A percentile compares a stretch with the other conserved stretches of the same genome.
These are phyloP conservation scores for Steinernema carpocapsae DNA, from an alignment of 2,888 invertebrate species.

Conservation along the genomic window DNA sequence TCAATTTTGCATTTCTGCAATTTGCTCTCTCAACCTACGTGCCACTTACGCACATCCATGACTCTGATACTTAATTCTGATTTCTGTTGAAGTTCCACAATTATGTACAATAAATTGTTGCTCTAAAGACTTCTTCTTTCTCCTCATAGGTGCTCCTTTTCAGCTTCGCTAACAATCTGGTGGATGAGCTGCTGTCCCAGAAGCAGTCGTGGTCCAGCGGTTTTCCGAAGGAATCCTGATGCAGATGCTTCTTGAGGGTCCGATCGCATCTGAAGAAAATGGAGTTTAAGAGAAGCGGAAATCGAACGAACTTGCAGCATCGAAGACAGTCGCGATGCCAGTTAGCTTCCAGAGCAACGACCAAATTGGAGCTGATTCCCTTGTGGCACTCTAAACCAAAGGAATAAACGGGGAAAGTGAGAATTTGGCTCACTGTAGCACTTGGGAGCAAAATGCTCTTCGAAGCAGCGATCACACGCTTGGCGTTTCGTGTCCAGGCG, in stretches of 20 bases:
- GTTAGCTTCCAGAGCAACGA: neutral
- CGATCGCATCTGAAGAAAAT: slow-evolving; percentile 8
- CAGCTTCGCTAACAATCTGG: slow-evolving; percentile 16
- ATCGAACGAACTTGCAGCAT: slow-evolving; percentile 4
- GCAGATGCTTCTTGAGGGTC: neutral
- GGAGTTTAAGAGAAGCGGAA: neutral
- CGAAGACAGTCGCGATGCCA: slow-evolving; percentile 24
- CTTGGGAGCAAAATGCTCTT: slow-evolving; percentile 26
- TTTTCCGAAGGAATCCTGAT: slow-evolving; percentile 19
- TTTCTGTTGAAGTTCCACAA: slow-evolving; percentile 20
- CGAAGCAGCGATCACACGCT: slow-evolving; percentile 26
- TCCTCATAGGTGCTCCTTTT: slow-evolving; percentile 14
- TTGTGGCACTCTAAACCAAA: neutral
- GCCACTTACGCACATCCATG: slow-evolving; percentile 33
- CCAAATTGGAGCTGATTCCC: neutral
- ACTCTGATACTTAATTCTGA: neutral
- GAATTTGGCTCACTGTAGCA: slow-evolving; percentile 17
- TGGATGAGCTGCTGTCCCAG: slow-evolving; percentile 30
- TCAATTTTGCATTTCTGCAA: neutral
- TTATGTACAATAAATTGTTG: slow-evolving; percentile 31
- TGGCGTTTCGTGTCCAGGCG: slow-evolving; percentile 21
- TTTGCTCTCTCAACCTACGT: neutral
- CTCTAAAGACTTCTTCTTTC: neutral
- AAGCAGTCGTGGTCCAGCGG: slow-evolving; percentile 27
- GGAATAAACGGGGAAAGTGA: neutral